Evolutionary conservation across 2,113 vertebrate genomes (phyloP).

Genomic region (Brevimyrus niger): DNA sequence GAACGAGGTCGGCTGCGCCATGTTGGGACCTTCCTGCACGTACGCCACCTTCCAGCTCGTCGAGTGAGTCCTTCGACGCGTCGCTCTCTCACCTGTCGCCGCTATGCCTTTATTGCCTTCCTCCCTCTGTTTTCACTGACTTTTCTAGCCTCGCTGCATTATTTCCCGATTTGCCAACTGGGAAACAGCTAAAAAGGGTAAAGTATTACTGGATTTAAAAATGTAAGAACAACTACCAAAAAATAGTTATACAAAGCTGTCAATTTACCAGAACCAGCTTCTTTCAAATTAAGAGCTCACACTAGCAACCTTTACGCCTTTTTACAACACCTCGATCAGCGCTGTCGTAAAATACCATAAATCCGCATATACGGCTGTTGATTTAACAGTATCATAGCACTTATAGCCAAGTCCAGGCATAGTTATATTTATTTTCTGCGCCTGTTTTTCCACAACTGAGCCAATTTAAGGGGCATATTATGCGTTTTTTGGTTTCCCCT

Average conservation of each 20-base stretch:
- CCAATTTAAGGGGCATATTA: not conserved
- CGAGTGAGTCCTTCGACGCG: conserved; percentile 68
- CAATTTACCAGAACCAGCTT: not conserved
- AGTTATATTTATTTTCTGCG: not conserved
- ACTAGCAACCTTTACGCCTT: not conserved
- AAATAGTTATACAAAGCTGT: not conserved
- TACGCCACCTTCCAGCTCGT: conserved; percentile 76
- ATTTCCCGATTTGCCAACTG: not conserved
- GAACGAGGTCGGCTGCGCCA: conserved; percentile 61
- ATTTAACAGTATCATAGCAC: not conserved
- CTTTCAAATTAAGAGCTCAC: not conserved
- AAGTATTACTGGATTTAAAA: not conserved
- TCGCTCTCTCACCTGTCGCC: not conserved
- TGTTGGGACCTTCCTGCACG: conserved; percentile 82
- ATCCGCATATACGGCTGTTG: not conserved
- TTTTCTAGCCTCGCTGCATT: not conserved
- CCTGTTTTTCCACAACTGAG: not conserved
- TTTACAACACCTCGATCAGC: not conserved
- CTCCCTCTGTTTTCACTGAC: not conserved
- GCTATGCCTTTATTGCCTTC: not conserved
- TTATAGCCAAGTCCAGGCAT: not conserved
- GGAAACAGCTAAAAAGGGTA: not conserved
- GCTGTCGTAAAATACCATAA: not conserved
- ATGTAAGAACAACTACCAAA: not conserved
- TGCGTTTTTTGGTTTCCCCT: not conserved